Evolutionary conservation across 2,888 invertebrate genomes (phyloP), one percentile per base, ranked within the genome.

Genomic region (Mesoligia furuncula): DNA sequence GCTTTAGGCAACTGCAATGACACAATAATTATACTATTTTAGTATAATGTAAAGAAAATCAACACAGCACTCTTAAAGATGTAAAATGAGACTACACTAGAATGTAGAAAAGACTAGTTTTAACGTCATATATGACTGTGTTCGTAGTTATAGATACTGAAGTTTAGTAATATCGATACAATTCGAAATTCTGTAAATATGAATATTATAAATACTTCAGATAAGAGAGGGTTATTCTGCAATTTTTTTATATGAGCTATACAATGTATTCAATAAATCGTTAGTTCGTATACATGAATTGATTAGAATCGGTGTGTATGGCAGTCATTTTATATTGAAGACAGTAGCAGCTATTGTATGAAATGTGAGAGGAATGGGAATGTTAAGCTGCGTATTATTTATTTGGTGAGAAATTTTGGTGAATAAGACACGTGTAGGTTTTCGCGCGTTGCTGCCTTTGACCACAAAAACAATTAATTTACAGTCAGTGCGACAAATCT

Each of bases 181-280:
- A 31, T 54, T 73, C 69, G 69, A 67, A 77, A 71, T 81, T 69
- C 68, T 84, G 84, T 84, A 86, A 66, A 84, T 84, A 84, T 54
- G 6, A 71, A 65, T 75, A 73, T 71, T 13, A 24, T 77, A 65
- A 75, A n/a, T 74, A 59, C 67, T 75, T 85, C 61, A 57, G 74
- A 61, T 54, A 61, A 59, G 42, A 24, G 17, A 62, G 69, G 42
- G 36, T 42, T 42, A 72, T 75, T 74, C 73, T 83, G 65, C 73
- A 75, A 31, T 39, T 59, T 73, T 75, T 83, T 79, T 64, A 57
- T 62, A 79, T 68, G 83, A 83, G 45, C 73, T 72, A 42, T 45
- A 51, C 45, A 75, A 62, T 65, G 48, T 74, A 69, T 72, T 74
- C n/a, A 57, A 62, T 66, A 42, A 57, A 59, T 59, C 31, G 27